phyloP scores from a whole-genome alignment of 1,140 invertebrate species.

The Leptinotarsa texana region DNA sequence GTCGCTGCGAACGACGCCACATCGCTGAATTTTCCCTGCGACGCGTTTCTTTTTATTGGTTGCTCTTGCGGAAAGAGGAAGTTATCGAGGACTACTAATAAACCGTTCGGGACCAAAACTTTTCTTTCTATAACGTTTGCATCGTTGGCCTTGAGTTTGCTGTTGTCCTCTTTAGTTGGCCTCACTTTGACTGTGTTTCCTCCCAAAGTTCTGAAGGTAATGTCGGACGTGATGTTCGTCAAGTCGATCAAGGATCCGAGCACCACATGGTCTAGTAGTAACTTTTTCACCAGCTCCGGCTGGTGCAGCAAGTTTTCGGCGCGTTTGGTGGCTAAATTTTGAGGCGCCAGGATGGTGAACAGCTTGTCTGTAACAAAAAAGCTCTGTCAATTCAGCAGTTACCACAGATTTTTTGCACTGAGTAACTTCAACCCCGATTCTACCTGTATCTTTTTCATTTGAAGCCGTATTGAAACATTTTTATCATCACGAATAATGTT shows the following conservation, averaged over 20 bases:
- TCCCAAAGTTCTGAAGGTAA: constrained; percentile 59
- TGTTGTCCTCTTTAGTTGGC: constrained; percentile 55
- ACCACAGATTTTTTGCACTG: too few relatives aligned
- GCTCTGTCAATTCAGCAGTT: too few relatives aligned
- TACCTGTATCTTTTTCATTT: too few relatives aligned
- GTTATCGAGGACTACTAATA: constrained; percentile 58
- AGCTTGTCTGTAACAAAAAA: constrained; percentile 58
- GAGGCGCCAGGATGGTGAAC: constrained; percentile 64
- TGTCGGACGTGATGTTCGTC: constrained; percentile 53
- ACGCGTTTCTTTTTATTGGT: constrained; percentile 34
- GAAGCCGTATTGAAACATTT: too few relatives aligned
- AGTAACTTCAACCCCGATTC: too few relatives aligned
- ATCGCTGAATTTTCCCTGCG: constrained; percentile 35
- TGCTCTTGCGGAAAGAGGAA: constrained; percentile 57
- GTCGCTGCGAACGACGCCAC: neutral
- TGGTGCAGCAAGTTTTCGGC: constrained; percentile 55
- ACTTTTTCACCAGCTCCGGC: constrained; percentile 58
- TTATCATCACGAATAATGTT: too few relatives aligned
- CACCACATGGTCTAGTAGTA: constrained; percentile 64
- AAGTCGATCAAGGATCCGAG: constrained; percentile 56
- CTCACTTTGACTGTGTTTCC: constrained; percentile 58
- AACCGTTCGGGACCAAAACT: constrained; percentile 52
- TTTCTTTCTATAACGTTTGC: constrained; percentile 51
- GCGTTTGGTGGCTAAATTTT: constrained; percentile 59
- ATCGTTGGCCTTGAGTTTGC: constrained; percentile 58